phyloP scores from a whole-genome alignment of 2,888 invertebrate species.

The Coenonympha arcania region DNA sequence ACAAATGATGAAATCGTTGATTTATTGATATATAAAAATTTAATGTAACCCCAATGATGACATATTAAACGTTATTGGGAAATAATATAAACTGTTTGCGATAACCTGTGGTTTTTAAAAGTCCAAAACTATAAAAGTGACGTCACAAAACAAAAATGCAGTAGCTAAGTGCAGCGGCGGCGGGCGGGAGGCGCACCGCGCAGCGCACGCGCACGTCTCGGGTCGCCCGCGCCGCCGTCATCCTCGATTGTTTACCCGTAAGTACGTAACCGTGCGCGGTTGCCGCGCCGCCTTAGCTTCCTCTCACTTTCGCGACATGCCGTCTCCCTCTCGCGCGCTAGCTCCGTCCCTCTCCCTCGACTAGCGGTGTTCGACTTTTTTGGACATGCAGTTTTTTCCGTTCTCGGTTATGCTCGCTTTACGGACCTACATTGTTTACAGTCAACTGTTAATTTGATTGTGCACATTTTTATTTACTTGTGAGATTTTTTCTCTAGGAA shows the following conservation, averaged over 20 bases:
- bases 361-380: conserved; percentile 73
- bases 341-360: conserved; percentile 43
- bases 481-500: not conserved
- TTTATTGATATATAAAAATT: too few relatives aligned
- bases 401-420: conserved; percentile 58
- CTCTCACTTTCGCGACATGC: conserved; percentile 70
- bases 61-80: not conserved
- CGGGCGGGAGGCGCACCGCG: too few relatives aligned
- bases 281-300: conserved; percentile 65
- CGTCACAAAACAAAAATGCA: conserved; percentile 64
- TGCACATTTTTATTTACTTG: conserved; percentile 15
- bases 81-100: not conserved
- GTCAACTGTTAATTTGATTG: conserved; percentile 38
- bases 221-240: conserved; percentile 44
- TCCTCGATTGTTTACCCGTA: conserved; percentile 68
- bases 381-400: conserved; percentile 67
- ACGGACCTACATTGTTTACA: conserved; percentile 54
- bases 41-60: too few relatives aligned
- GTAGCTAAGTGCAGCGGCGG: conserved; percentile 62
- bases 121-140: conserved; percentile 33
- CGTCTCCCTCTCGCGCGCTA: conserved; percentile 43
- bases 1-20: too few relatives aligned
- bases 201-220: conserved; percentile 61
- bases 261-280: conserved; percentile 65
- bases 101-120: too few relatives aligned